A percentile compares a stretch with the other conserved stretches of the same genome.
Conservation (phyloP, 2,113 vertebrate species). For the Saiga tatarica region DNA sequence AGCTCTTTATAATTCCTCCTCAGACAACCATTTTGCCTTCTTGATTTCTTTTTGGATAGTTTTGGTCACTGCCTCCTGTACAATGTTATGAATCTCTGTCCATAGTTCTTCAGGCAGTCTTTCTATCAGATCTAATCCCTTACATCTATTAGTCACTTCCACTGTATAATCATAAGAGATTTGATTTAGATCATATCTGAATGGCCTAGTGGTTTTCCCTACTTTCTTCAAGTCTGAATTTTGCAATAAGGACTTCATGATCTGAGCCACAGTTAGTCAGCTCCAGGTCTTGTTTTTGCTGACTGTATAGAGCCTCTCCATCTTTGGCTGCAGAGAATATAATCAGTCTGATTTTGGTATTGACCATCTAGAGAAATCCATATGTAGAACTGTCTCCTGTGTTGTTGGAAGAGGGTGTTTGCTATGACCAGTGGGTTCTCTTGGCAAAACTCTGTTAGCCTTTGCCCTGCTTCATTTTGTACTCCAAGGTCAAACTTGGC, state of each 20-base stretch:
- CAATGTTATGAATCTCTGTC: not conserved
- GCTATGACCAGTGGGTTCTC: not conserved
- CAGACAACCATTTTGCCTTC: not conserved
- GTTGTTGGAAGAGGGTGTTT: not conserved
- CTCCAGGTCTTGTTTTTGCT: not conserved
- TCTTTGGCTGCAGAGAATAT: not conserved
- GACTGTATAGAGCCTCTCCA: not conserved
- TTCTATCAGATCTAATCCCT: not conserved
- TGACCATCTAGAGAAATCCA: not conserved
- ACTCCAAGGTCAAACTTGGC: not conserved
- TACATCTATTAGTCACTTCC: not conserved
- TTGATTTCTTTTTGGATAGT: not conserved
- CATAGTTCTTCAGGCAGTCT: not conserved
- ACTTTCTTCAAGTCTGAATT: not conserved
- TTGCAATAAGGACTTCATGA: not conserved
- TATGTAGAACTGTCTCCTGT: not conserved
- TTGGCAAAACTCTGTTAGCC: not conserved
- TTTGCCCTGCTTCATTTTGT: not conserved
- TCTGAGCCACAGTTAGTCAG: not conserved
- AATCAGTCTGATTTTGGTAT: not conserved
- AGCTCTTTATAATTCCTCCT: not conserved
- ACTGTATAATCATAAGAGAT: not conserved
- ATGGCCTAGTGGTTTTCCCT: not conserved
- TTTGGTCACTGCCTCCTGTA: not conserved
- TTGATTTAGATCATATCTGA: not conserved